These are phyloP conservation scores for Phenganax marumi DNA, from an alignment of 92 coral and sea anemone genomes.

Conservation along the genomic window DNA sequence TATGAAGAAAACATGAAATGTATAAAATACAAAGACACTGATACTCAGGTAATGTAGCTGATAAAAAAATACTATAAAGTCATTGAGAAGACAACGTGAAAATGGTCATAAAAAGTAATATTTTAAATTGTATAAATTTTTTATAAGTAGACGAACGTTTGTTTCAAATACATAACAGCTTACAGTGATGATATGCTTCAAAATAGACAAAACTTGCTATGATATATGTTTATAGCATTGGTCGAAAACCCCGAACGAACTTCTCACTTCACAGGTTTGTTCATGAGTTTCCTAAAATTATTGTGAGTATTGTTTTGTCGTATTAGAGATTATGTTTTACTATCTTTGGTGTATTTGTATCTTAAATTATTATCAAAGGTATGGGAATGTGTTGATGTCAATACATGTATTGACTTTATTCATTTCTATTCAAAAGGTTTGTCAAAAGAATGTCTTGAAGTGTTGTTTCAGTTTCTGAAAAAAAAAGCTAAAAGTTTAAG, in stretches of 20 bases:
- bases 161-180: background rate
- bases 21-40: background rate
- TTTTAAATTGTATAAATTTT: background rate
- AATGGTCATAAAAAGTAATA: background rate
- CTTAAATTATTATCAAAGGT: background rate
- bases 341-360: background rate
- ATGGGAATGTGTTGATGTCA: background rate
- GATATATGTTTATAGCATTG: background rate
- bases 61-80: background rate
- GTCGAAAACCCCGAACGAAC: conserved; percentile 4
- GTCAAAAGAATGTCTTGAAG: conserved; percentile 22
- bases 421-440: conserved; percentile 5
- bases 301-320: no score
- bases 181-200: conserved; percentile 22
- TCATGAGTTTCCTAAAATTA: background rate
- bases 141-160: background rate
- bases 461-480: conserved; percentile 6
- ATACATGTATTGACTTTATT: background rate
- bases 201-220: background rate
- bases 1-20: background rate
- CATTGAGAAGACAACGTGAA: background rate
- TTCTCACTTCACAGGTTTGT: conserved; percentile 15
- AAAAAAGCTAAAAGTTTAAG: conserved; percentile 3
- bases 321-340: no score
- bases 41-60: background rate